These are phyloP conservation scores for Himalopsyche tibetana DNA, from an alignment of 2,888 invertebrate species.

Conservation along the genomic window DNA sequence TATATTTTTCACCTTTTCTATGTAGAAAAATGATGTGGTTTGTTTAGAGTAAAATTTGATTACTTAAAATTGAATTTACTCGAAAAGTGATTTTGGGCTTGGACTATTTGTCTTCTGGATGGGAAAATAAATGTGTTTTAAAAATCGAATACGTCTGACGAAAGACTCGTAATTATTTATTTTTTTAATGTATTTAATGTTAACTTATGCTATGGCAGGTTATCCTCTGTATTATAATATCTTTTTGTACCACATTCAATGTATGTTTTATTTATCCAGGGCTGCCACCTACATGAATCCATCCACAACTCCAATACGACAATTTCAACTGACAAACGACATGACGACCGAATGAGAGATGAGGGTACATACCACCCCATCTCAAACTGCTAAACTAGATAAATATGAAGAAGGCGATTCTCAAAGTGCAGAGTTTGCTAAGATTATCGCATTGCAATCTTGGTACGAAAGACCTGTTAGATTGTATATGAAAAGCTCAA, in stretches of 20 bases:
- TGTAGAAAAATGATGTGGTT: no score
- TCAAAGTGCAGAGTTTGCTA: conserved; percentile 62
- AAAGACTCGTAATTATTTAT: no score
- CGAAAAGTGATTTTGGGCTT: no score
- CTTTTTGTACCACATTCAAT: not conserved
- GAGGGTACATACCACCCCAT: conserved; percentile 19
- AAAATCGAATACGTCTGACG: no score
- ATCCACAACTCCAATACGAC: conserved; percentile 27
- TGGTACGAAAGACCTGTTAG: conserved; percentile 50
- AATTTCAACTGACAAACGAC: conserved; percentile 50
- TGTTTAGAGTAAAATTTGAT: no score
- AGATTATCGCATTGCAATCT: conserved; percentile 55
- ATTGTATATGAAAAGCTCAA: not conserved
- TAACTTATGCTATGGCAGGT: no score
- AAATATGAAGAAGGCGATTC: conserved; percentile 61
- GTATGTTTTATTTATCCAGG: conserved; percentile 37
- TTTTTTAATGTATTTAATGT: no score
- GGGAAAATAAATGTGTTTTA: no score
- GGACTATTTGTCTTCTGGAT: no score
- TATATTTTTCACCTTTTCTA: no score
- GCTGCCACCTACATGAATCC: conserved; percentile 22
- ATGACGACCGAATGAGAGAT: conserved; percentile 46
- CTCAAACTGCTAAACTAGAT: not conserved
- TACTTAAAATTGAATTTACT: no score
- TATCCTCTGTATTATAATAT: no score